A percentile compares a stretch with the other conserved stretches of the same genome.
Evolutionary conservation across 2,888 invertebrate species (phyloP).

Genomic region (Proisotoma minuta): DNA sequence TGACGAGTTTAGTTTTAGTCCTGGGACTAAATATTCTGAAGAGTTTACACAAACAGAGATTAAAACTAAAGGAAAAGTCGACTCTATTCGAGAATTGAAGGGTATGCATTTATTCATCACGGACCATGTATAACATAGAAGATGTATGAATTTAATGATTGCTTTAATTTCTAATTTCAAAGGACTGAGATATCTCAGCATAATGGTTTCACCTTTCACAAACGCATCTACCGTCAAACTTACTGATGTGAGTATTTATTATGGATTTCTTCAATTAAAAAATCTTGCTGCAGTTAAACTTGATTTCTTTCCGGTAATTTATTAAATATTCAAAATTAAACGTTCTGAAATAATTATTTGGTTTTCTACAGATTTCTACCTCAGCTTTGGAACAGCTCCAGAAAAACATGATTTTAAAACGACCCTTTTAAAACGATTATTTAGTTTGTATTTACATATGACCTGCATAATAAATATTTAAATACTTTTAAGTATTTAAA

Average conservation of each 20-base stretch:
- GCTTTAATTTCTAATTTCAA: no score
- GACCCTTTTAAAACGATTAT: conserved; percentile 14
- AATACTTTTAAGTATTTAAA: no score
- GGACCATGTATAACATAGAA: no score
- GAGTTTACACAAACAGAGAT: not conserved
- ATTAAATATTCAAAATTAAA: not conserved
- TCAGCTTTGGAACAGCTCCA: conserved; percentile 10
- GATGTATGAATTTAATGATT: no score
- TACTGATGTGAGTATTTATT: conserved; percentile 20
- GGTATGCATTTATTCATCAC: no score
- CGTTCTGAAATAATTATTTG: not conserved
- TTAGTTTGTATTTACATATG: no score
- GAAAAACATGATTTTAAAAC: conserved; percentile 6
- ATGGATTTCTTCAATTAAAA: conserved; percentile 19
- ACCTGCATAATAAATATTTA: no score
- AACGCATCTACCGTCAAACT: conserved; percentile 18
- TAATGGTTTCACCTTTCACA: conserved; percentile 18
- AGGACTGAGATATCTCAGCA: conserved; percentile 22
- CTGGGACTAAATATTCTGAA: conserved; percentile 11
- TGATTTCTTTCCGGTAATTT: conserved; percentile 24
- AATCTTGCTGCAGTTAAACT: conserved; percentile 17
- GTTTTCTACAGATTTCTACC: conserved; percentile 13
- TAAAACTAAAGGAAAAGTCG: conserved; percentile 7
- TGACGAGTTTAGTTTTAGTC: not conserved
- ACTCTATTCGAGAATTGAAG: conserved; percentile 16